Evolutionary conservation across 2,888 invertebrate species (phyloP), one percentile per base, ranked within the genome.

Genomic region (Polyommatus iphigenia): DNA sequence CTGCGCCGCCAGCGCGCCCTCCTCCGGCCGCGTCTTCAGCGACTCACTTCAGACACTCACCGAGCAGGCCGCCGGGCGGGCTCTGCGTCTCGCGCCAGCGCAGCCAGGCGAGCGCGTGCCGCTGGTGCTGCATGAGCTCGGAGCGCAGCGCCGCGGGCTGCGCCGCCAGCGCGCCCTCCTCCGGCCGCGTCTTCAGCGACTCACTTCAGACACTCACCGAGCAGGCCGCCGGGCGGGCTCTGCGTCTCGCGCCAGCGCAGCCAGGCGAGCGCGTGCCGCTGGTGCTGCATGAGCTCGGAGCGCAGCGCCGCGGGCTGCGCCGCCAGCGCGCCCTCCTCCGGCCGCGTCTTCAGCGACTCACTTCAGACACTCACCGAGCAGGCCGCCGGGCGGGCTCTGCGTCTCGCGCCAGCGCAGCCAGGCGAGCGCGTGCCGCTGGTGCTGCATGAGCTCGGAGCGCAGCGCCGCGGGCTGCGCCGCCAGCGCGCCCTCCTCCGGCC

Each of bases 321-420:
- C 0, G 95, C 96, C 41, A 91, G 86, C 13, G 94, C 90, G 79
- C 95, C 86, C 82, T 96, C 96, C 18, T 54, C 54, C 54, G 54
- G 20, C 20, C 59, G 7, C 59, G 36, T 41, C 15, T 54, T 32
- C 3, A 32, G 32, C 32, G 32, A 3, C 32, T 32, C 32, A 32
- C 3, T 32, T 32, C 32, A 32, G 3, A 32, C 32, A 32, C 80
- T 46, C 78, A 95, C 97, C 98, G 76, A 99, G 94, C 82, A 99
- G 97, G 18, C 99, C 99, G 0, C 98, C 98, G 57, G 96, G 91
- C 0, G 98, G 97, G 77, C 96, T 96, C 88, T 98, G 97, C n/a
- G 94, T 93, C 91, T 99, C 99, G 29, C 99, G 92, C 98, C 98
- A 99, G 29, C 95, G 85, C 84, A 99, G 93, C 99, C 99, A 99